Evolutionary conservation across 2,888 invertebrate genomes (phyloP).

Genomic region (Eupithecia centaureata): DNA sequence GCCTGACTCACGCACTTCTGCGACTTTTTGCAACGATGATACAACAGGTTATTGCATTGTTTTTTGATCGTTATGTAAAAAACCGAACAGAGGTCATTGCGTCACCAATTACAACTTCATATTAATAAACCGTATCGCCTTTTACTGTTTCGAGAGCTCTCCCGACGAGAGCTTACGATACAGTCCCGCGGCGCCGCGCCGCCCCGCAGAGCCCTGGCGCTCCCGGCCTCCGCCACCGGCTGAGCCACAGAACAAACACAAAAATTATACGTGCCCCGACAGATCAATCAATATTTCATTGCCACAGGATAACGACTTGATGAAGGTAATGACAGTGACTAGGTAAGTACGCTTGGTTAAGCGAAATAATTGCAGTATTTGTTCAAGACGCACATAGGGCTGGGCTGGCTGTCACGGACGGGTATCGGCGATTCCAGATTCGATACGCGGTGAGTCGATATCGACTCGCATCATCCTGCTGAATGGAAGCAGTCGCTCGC

Average conservation of each 20-base stretch:
- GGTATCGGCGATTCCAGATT: conserved; percentile 33
- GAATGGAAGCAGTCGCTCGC: conserved; percentile 42
- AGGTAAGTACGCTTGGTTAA: neutral
- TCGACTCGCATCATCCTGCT: conserved; percentile 50
- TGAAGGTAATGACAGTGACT: neutral
- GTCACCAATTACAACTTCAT: conserved; percentile 70
- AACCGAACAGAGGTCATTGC: conserved; percentile 67
- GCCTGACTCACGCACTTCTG: conserved; percentile 51
- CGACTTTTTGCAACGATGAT: conserved; percentile 53
- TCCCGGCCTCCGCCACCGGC: neutral
- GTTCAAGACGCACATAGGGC: neutral
- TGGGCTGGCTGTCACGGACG: neutral
- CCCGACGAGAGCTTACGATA: conserved; percentile 11
- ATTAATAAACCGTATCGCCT: conserved; percentile 53
- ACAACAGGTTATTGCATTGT: conserved; percentile 66
- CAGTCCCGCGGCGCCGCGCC: neutral
- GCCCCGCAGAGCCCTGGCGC: too few relatives aligned
- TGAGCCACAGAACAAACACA: neutral
- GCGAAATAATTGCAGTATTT: neutral
- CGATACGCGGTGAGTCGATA: conserved; percentile 50
- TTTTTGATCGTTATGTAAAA: conserved; percentile 64
- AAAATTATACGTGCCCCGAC: conserved; percentile 28
- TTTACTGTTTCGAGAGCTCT: conserved; percentile 48
- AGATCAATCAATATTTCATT: conserved; percentile 34
- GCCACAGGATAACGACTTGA: conserved; percentile 34